phyloP scores from a whole-genome alignment of 2,797 vertebrate genomes.

The Acanthis flammea region DNA sequence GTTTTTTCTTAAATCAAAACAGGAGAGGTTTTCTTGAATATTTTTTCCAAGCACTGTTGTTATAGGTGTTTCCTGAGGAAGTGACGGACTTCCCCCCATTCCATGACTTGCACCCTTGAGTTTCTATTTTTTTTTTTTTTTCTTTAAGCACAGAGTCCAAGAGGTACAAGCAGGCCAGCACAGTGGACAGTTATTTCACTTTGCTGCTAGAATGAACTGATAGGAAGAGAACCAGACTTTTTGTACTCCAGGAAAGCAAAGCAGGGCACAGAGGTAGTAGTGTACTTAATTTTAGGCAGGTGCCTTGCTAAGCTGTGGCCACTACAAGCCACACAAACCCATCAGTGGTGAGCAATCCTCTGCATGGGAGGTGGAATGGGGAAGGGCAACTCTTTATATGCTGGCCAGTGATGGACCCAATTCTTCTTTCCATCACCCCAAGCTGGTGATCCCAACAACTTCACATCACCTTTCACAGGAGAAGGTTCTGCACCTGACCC shows the following conservation, averaged over 20 bases:
- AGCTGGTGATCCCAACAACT: background rate
- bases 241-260: background rate
- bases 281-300: conserved; percentile 22
- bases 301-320: background rate
- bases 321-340: background rate
- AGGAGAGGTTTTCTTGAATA: conserved; percentile 43
- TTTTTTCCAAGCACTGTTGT: conserved; percentile 66
- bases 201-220: background rate
- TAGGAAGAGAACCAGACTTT: background rate
- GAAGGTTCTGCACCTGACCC: background rate
- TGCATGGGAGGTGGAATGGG: background rate
- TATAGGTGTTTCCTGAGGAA: conserved; percentile 72
- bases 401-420: background rate
- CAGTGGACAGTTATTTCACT: conserved; percentile 21
- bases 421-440: background rate
- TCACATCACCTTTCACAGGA: no score
- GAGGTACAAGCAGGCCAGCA: background rate
- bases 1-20: background rate
- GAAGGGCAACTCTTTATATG: background rate
- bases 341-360: background rate
- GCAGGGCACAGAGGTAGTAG: background rate
- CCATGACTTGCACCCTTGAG: conserved; percentile 7
- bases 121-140: background rate
- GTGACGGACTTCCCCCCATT: conserved; percentile 8
- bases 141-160: background rate